Evolutionary conservation across 2,888 invertebrate species (phyloP), one percentile per base, ranked within the genome.

Genomic region (Steromphala cineraria): DNA sequence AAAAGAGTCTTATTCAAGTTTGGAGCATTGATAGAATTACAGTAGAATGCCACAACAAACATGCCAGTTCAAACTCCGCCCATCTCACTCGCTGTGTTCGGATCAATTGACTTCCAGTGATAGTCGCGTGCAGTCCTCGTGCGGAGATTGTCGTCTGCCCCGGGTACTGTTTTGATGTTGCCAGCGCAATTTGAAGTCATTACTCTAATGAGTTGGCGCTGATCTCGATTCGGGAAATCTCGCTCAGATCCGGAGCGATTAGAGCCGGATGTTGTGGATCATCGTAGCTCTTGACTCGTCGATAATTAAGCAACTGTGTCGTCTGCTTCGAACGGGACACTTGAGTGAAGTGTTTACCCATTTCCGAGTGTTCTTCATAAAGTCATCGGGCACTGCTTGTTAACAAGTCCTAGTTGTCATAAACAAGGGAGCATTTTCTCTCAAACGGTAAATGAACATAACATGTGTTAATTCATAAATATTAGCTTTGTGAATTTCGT

Each of bases 131-230:
- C 15, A 62, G 62, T 28, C 28, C 62, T 15, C 62, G 62, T 62
- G 62, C 62, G 62, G 28, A 28, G 62, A 62, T 62, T 62, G 15
- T 17, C 28, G 62, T 15, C 62, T 62, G 21, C 62, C 62, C 24
- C 62, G 15, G 62, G 62, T n/a, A n/a, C 62, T 62, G 62, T 62
- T 62, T 62, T 62, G n/a, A 28, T 62, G 62, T 62, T 62, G 62
- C 62, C 62, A 62, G 24, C 24, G 62, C 62, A 62, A 62, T 62
- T 62, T 62, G 62, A 62, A 62, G 62, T 62, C 62, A 62, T 62
- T 62, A 62, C 62, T 24, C 62, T 62, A 62, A 62, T 62, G 62
- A 62, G 28, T 62, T 62, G 62, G 62, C 62, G 15, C 15, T 62
- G 62, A 62, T 62, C 21, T 15, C 62, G 24, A n/a, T 28, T 28